Percentiles rank a stretch among this genome's conserved stretches.
Evolutionary conservation across 2,113 vertebrate species (phyloP).

Genomic region (Scalopus aquaticus): DNA sequence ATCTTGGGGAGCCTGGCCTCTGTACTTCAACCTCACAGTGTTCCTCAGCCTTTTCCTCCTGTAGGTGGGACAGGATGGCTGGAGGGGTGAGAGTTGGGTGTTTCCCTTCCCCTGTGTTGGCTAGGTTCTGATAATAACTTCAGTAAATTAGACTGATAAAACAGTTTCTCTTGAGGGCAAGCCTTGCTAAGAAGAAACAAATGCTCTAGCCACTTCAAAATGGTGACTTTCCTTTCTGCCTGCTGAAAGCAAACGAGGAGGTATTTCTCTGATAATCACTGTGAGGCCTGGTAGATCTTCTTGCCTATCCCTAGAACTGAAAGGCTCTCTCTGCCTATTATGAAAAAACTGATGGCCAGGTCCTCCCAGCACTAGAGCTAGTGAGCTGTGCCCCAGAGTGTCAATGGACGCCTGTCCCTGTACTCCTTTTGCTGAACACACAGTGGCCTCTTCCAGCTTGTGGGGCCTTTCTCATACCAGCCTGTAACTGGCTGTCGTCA

Average conservation of each 20-base stretch:
- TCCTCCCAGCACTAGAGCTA: background rate
- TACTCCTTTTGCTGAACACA: background rate
- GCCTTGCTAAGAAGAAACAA: background rate
- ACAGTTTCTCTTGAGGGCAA: background rate
- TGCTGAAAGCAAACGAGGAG: background rate
- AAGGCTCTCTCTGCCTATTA: background rate
- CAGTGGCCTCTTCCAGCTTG: background rate
- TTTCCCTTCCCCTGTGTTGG: background rate
- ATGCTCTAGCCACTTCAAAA: no score
- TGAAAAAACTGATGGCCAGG: background rate
- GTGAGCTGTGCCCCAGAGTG: background rate
- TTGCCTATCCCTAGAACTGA: background rate
- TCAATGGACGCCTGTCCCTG: background rate
- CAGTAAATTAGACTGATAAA: background rate
- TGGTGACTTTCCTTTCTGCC: no score
- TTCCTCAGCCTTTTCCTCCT: background rate
- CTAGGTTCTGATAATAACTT: background rate
- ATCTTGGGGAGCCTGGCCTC: background rate
- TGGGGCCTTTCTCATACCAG: background rate
- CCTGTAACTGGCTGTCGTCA: background rate
- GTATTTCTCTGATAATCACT: background rate
- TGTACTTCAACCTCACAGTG: background rate
- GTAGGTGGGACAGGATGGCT: background rate
- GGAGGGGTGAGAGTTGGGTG: background rate
- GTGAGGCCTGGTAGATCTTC: background rate